phyloP scores from a whole-genome alignment of 2,797 vertebrate species.

The Nasua narica region DNA sequence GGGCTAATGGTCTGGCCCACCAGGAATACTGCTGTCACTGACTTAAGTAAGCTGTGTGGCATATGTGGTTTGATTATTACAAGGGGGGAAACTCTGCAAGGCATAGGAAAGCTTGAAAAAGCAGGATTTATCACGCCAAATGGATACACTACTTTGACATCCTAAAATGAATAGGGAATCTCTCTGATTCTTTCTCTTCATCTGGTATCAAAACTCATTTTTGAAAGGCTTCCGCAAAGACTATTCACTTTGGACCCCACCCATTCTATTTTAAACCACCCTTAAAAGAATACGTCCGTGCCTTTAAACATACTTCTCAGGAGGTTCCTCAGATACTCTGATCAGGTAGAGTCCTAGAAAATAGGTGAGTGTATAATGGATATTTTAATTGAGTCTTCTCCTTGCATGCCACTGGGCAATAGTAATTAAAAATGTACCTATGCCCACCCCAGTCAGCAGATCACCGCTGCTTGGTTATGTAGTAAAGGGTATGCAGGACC shows the following conservation, averaged over 20 bases:
- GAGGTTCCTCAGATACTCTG: not conserved
- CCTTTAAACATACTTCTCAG: slow-evolving; percentile 34
- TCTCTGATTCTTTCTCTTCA: slow-evolving; percentile 61
- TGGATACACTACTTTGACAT: not conserved
- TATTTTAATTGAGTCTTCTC: not conserved
- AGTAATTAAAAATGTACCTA: not conserved
- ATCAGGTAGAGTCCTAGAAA: not conserved
- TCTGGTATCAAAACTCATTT: slow-evolving; percentile 57
- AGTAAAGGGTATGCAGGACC: not conserved
- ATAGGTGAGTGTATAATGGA: not conserved
- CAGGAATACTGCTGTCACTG: slow-evolving; percentile 73
- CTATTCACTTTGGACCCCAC: not conserved
- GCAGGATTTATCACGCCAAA: slow-evolving; percentile 22
- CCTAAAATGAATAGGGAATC: slow-evolving; percentile 58
- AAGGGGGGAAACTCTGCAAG: slow-evolving; percentile 63
- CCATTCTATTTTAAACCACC: slow-evolving; percentile 19
- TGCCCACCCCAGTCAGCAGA: not conserved
- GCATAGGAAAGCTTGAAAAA: slow-evolving; percentile 69
- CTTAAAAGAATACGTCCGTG: not conserved
- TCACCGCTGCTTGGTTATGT: not conserved
- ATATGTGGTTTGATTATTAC: slow-evolving; percentile 77
- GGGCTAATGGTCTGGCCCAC: slow-evolving; percentile 78
- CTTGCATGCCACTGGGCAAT: not conserved
- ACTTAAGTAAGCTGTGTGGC: slow-evolving; percentile 78
- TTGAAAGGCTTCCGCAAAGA: slow-evolving; percentile 48